Conservation (phyloP, 1,140 invertebrate genomes). For the Anastatus disparis region DNA sequence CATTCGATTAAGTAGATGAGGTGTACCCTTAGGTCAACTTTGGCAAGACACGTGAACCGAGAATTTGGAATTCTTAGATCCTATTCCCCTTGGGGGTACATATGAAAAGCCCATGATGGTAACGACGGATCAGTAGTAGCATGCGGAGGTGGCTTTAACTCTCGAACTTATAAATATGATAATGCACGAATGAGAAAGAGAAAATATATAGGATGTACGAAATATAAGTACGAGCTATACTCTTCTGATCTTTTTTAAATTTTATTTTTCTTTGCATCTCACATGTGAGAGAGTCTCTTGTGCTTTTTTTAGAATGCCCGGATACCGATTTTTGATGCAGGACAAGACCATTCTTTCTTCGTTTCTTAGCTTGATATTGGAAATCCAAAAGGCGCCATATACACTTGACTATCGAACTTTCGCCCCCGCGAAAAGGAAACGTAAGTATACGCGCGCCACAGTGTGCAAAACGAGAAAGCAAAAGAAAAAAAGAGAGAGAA, state of each 20-base stretch:
- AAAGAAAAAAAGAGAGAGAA: too few species aligned
- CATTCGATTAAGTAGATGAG: conserved; percentile 7
- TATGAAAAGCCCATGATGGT: neutral
- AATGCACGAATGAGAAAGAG: conserved; percentile 40
- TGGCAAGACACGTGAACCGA: neutral
- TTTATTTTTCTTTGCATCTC: too few species aligned
- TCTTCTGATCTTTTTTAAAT: neutral
- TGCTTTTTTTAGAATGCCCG: too few species aligned
- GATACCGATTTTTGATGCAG: too few species aligned
- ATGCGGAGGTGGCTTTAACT: conserved; percentile 25
- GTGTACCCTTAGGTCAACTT: neutral
- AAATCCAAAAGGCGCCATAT: conserved; percentile 27
- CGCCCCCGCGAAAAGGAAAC: neutral
- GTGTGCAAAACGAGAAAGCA: too few species aligned
- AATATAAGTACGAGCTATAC: neutral
- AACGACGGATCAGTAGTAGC: neutral
- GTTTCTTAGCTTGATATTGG: conserved; percentile 15
- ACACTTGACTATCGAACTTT: conserved; percentile 8
- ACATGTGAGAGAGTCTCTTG: too few species aligned
- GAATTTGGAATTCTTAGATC: conserved; percentile 11
- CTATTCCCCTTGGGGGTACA: neutral
- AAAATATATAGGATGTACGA: conserved; percentile 11
- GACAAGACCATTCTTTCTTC: too few species aligned
- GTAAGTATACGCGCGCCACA: neutral
- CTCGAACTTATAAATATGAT: conserved; percentile 53